Percentiles rank a stretch among this genome's conserved stretches.
Conservation (phyloP, 2,888 invertebrate genomes). For the Tholera decimalis region DNA sequence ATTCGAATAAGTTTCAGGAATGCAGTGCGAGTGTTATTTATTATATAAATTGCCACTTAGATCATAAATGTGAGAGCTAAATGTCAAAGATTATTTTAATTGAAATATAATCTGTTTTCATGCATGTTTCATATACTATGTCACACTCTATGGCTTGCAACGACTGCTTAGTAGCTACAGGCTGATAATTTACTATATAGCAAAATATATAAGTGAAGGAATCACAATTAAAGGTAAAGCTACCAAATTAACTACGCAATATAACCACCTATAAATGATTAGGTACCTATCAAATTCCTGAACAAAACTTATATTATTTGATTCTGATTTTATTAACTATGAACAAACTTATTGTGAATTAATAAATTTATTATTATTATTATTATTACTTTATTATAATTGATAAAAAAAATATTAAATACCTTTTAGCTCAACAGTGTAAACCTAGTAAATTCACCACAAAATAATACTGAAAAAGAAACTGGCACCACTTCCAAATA, state of each 20-base stretch:
- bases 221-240: no score
- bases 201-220: no score
- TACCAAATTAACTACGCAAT: neutral
- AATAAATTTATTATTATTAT: no score
- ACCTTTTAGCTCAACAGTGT: constrained; percentile 26
- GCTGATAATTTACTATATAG: no score
- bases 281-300: neutral
- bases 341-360: no score
- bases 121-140: neutral
- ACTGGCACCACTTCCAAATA: constrained; percentile 46
- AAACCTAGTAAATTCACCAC: constrained; percentile 29
- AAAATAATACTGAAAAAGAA: constrained; percentile 39
- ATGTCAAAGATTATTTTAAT: constrained; percentile 10
- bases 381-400: neutral
- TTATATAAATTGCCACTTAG: neutral
- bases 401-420: constrained; percentile 10
- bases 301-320: neutral
- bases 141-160: neutral
- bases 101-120: constrained; percentile 2
- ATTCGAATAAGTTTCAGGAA: neutral
- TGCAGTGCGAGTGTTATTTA: neutral
- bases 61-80: neutral
- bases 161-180: no score
- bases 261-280: constrained; percentile 1
- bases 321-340: no score